Evolutionary conservation across 2,888 invertebrate species (phyloP), one percentile per base, ranked within the genome.

Genomic region (Parochlus steinenii): DNA sequence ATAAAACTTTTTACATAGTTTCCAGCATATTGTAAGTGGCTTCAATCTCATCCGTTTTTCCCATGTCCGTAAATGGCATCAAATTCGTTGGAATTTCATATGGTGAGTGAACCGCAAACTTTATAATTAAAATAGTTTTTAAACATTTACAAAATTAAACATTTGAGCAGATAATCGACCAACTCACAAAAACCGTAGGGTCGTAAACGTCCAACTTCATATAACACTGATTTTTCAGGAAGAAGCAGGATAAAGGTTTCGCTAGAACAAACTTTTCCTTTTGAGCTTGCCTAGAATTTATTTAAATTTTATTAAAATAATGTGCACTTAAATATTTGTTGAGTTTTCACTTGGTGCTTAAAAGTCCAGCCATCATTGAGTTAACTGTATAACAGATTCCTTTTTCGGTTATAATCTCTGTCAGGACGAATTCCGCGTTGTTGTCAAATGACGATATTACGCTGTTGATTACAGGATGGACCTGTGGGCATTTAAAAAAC

Each of bases 381-480:
- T 76, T 77, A 19, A 71, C 65, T 4, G 65, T 62, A 47, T 69
- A 70, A 44, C 78, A 79, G 1, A 64, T 57, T 0, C 78, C 78
- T 5, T 64, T 54, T 45, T 79, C 78, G 0, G 75, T 74, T 60
- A 77, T 65, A 2, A 71, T 62, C 0, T 34, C 34, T 16, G 20
- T 64, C 15, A 34, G 10, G 6, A 8, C 11, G 15, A 34, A 34
- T 15, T 34, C 34, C 16, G 16, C 28, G 16, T 20, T 27, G 8
- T 20, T 48, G 44, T 20, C 44, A 43, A 6, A 53, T 49, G 14
- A 49, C 41, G 8, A 55, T 47, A 12, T 47, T 36, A 25, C 48
- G 46, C 29, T 46, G 38, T 5, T 42, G 32, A 37, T 43, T 35
- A 19, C 47, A 53, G 16, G 49, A 51, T 25, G 44, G n/a, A n/a